Conservation (phyloP, 2,797 vertebrate genomes). For the Anomalospiza imberbis region DNA sequence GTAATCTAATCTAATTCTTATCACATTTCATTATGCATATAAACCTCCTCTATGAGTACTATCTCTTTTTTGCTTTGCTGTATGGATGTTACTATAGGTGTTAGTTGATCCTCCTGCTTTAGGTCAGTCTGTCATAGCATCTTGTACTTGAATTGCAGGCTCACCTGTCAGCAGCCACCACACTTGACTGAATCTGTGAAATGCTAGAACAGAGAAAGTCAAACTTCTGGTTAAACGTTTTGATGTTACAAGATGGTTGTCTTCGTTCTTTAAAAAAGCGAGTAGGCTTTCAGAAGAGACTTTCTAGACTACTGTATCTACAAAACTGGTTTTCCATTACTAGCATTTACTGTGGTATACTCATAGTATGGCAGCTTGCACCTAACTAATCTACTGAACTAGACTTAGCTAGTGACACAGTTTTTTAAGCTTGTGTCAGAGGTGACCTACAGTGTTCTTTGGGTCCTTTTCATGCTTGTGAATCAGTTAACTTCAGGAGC, state of each 20-base stretch:
- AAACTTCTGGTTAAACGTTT: not conserved
- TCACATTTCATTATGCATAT: not conserved
- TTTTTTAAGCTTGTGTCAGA: not conserved
- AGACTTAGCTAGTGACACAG: not conserved
- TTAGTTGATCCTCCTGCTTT: not conserved
- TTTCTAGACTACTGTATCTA: not conserved
- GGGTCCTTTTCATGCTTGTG: not conserved
- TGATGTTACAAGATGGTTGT: not conserved
- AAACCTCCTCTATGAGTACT: not conserved
- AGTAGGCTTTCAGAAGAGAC: not conserved
- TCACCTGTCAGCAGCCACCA: not conserved
- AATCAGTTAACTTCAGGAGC: not conserved
- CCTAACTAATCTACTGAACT: not conserved
- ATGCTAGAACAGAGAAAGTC: not conserved
- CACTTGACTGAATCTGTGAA: not conserved
- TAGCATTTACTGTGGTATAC: not conserved
- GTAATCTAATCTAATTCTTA: not conserved
- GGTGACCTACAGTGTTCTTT: not conserved
- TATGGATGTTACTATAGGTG: not conserved
- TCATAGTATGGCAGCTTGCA: not conserved
- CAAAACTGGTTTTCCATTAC: not conserved
- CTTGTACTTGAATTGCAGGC: not conserved
- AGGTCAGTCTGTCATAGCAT: not conserved
- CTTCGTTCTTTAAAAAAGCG: not conserved
- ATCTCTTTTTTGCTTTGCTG: not conserved